Evolutionary conservation across 2,888 invertebrate genomes (phyloP), one percentile per base, ranked within the genome.

Genomic region (Yponomeuta evonymella): DNA sequence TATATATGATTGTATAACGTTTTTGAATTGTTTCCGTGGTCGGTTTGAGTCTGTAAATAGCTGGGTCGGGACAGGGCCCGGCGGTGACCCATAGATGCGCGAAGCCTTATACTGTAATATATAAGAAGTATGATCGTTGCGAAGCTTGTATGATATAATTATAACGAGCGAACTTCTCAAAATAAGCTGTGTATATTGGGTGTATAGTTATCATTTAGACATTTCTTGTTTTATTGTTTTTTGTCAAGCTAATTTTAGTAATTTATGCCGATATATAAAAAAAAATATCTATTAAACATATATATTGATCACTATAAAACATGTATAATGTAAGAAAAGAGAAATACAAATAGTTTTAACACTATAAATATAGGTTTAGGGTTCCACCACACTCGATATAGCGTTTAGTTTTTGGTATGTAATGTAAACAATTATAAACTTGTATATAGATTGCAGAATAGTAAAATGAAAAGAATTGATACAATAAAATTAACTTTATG

Each of bases 261-360:
- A 92, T 92, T 92, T 92, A 92, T 92, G 91, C 89, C 80, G 86
- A 88, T 89, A 58, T 58, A 58, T 58, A 58, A 58, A 87, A 87
- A 87, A 23, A 72, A 85, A 79, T 73, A 75, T 74, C 71, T 74
- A 74, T 75, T 73, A 72, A 87, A 88, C 86, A 89, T 83, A 85
- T 89, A 88, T 88, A 78, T 79, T 85, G 85, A 82, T 85, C 81
- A 85, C 78, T 80, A 75, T 84, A 70, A 58, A 43, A 43, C 43
- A 43, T 43, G 43, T 58, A 15, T 58, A 58, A 58, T 58, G 51
- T 58, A 58, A 72, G 69, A 72, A 87, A 84, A 89, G 86, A 88
- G 85, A 88, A 89, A 91, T 90, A 91, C 90, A 92, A 90, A 90
- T 90, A 90, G 88, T 83, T 89, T 86, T 87, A 88, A 89, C 88